Evolutionary conservation across 2,113 vertebrate species (phyloP).

Genomic region (Cygnus atratus): DNA sequence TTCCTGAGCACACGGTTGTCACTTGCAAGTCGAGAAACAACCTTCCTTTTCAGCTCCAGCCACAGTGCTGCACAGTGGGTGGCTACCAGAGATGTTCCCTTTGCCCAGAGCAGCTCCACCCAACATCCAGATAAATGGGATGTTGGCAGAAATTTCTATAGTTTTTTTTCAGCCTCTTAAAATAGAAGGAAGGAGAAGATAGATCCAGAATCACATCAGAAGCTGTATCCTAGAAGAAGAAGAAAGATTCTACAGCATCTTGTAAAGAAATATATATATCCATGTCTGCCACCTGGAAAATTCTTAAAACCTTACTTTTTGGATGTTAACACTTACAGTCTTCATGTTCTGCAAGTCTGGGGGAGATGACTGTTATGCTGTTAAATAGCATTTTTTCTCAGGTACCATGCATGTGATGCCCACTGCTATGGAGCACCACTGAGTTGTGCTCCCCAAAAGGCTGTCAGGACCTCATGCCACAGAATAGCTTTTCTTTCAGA

Average conservation of each 20-base stretch:
- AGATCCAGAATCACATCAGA: not conserved
- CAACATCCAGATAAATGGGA: not conserved
- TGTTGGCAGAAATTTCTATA: not conserved
- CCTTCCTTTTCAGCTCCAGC: not conserved
- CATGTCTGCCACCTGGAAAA: not conserved
- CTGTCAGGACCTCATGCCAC: fast-evolving
- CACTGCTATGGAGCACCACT: not conserved
- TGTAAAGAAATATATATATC: not conserved
- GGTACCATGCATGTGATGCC: not conserved
- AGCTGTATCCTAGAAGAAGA: not conserved
- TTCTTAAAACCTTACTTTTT: not conserved
- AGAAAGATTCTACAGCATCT: not conserved
- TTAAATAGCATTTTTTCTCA: not conserved
- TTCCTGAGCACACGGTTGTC: not conserved
- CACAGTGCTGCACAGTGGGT: not conserved
- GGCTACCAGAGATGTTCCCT: not conserved
- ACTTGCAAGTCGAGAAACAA: not conserved
- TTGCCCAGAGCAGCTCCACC: not conserved
- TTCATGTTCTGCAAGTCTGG: not conserved
- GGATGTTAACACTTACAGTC: not conserved
- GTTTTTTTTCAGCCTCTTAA: not conserved
- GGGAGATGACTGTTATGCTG: not conserved
- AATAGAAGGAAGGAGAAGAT: not conserved
- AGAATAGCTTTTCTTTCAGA: not conserved
- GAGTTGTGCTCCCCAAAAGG: not conserved